Conservation (phyloP, 2,888 invertebrate species). For the Apantesis nais region DNA sequence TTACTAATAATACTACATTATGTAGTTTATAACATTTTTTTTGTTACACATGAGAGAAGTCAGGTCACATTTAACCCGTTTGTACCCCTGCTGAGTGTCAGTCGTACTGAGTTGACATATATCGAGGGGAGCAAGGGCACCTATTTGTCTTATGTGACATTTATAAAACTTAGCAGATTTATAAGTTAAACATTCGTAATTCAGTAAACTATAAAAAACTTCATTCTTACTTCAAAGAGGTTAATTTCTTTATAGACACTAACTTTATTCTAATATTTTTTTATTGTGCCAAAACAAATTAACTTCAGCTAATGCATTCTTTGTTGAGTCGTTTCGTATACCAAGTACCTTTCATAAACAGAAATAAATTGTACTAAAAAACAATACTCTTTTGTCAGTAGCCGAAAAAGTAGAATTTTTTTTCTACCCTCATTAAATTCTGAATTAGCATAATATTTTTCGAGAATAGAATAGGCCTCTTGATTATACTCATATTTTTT, state of each 20-base stretch:
- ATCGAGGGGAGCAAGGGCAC: background rate
- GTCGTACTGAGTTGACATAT: background rate
- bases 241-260: too few species aligned
- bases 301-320: conserved; percentile 4
- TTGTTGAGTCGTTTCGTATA: conserved; percentile 9
- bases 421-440: too few species aligned
- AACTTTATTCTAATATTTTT: conserved; percentile 4
- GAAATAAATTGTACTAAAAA: too few species aligned
- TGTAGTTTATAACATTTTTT: background rate
- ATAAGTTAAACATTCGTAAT: background rate
- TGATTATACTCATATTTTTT: too few species aligned
- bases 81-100: background rate
- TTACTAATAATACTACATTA: background rate
- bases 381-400: too few species aligned
- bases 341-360: conserved; percentile 1
- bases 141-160: background rate
- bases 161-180: background rate
- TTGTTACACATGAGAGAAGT: background rate
- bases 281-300: conserved; percentile 4
- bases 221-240: too few species aligned
- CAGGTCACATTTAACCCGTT: background rate
- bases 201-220: background rate
- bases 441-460: too few species aligned
- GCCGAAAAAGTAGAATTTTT: too few species aligned
- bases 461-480: too few species aligned